These are phyloP conservation scores for Ichneumoninae sp. DNA, from an alignment of 2,888 invertebrate genomes.

Conservation along the genomic window DNA sequence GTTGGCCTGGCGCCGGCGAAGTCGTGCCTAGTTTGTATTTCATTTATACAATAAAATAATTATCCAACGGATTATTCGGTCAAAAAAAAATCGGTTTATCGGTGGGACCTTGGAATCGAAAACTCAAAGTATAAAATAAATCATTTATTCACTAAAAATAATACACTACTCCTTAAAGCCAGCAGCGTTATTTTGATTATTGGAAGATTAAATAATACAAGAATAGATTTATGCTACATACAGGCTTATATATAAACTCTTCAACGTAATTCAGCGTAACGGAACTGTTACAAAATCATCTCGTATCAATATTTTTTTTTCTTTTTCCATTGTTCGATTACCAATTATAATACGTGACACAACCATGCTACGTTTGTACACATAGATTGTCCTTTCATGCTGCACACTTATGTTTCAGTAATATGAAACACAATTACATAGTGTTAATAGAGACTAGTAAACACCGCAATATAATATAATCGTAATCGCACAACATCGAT, in stretches of 20 bases:
- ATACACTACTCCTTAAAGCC: conserved; percentile 75
- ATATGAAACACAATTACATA: conserved; percentile 56
- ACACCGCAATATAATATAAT: conserved; percentile 67
- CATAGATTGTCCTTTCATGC: conserved; percentile 76
- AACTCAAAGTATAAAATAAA: conserved; percentile 71
- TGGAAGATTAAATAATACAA: conserved; percentile 74
- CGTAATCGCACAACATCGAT: conserved; percentile 70
- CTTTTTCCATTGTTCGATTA: conserved; percentile 49
- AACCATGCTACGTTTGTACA: conserved; percentile 73
- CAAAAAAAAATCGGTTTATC: neutral
- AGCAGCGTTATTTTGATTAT: conserved; percentile 68
- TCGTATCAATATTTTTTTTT: conserved; percentile 21
- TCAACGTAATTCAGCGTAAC: conserved; percentile 60
- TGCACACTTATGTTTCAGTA: conserved; percentile 65
- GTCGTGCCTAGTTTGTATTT: conserved; percentile 17
- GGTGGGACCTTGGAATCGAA: conserved; percentile 28
- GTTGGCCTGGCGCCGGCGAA: conserved; percentile 9
- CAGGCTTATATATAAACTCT: conserved; percentile 55
- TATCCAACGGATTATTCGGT: neutral
- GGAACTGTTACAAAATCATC: conserved; percentile 51
- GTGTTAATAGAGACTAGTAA: conserved; percentile 60
- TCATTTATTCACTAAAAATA: conserved; percentile 80
- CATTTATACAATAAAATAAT: conserved; percentile 2
- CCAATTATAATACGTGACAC: conserved; percentile 62
- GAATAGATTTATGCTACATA: conserved; percentile 49